These are phyloP conservation scores for Cassiopea xamachana DNA, from an alignment of 30 jellyfish, hydroid and myxozoan species.

Conservation along the genomic window DNA sequence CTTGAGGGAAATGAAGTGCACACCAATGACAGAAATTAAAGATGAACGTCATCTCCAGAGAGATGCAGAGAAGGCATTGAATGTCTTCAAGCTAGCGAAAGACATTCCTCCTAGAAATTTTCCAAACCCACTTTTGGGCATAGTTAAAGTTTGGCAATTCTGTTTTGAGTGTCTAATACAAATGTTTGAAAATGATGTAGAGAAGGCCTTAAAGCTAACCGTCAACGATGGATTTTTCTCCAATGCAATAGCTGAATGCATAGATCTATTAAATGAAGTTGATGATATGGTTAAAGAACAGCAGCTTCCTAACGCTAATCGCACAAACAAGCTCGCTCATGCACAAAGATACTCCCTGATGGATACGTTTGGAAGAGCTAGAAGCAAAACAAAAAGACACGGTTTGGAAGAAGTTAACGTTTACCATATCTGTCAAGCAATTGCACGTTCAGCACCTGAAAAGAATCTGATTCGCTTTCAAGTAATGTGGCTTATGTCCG, in stretches of 20 bases:
- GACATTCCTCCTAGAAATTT: conserved; percentile 54
- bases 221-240: conserved; percentile 26
- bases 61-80: conserved; percentile 41
- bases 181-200: conserved; percentile 13
- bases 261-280: conserved; percentile 41
- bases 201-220: conserved; percentile 20
- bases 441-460: conserved; percentile 18
- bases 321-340: conserved; percentile 31
- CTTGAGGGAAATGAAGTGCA: conserved; percentile 21
- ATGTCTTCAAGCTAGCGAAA: conserved; percentile 34
- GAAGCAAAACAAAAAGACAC: conserved; percentile 29
- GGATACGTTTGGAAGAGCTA: conserved; percentile 21
- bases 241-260: conserved; percentile 43
- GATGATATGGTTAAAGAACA: conserved; percentile 38
- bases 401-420: neutral
- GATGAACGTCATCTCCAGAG: conserved; percentile 9
- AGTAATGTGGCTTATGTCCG: conserved; percentile 42
- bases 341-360: conserved; percentile 14
- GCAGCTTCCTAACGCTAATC: conserved; percentile 26
- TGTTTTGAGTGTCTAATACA: conserved; percentile 52
- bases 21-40: no score
- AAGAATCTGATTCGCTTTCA: conserved; percentile 38
- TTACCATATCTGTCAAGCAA: conserved; percentile 1
- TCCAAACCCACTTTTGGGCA: conserved; percentile 67
- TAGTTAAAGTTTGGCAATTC: conserved; percentile 62